Conservation (phyloP, 2,797 vertebrate species). For the Typhlichthys subterraneus region DNA sequence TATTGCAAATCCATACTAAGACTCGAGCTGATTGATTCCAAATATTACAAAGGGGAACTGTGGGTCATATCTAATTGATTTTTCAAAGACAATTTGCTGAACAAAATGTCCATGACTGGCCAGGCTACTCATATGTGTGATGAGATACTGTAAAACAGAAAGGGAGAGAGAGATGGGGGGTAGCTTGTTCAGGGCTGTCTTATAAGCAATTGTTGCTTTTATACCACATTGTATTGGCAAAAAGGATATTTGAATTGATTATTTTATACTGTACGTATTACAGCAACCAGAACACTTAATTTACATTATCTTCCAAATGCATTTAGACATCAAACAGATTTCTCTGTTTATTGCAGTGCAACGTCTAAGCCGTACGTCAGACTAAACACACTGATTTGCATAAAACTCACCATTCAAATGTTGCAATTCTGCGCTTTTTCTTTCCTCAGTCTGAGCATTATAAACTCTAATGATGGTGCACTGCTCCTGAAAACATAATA, state of each 20-base stretch:
- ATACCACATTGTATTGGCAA: conserved; percentile 9
- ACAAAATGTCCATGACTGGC: conserved; percentile 28
- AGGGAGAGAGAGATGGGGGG: conserved; percentile 7
- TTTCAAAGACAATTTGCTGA: conserved; percentile 55
- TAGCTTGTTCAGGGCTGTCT: conserved; percentile 22
- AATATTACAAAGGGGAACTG: conserved; percentile 60
- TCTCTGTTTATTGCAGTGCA: not conserved
- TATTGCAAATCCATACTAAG: conserved; percentile 70
- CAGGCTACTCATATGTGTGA: conserved; percentile 19
- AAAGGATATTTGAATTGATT: not conserved
- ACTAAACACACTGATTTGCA: not conserved
- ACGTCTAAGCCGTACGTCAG: not conserved
- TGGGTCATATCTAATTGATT: conserved; percentile 65
- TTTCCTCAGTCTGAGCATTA: not conserved
- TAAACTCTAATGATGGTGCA: conserved; percentile 36
- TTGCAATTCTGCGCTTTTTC: not conserved
- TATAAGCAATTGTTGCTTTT: conserved; percentile 5
- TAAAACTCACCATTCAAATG: not conserved
- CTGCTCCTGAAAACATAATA: conserved; percentile 32
- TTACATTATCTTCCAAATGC: conserved; percentile 11
- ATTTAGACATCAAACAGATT: conserved; percentile 11
- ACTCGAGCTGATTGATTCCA: conserved; percentile 68
- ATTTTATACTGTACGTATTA: not conserved
- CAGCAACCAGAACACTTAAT: conserved; percentile 8
- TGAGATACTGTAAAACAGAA: too few relatives aligned